Percentiles rank a stretch among this genome's conserved stretches.
Evolutionary conservation across 2,888 invertebrate genomes (phyloP).

Genomic region (Cantharis lateralis): DNA sequence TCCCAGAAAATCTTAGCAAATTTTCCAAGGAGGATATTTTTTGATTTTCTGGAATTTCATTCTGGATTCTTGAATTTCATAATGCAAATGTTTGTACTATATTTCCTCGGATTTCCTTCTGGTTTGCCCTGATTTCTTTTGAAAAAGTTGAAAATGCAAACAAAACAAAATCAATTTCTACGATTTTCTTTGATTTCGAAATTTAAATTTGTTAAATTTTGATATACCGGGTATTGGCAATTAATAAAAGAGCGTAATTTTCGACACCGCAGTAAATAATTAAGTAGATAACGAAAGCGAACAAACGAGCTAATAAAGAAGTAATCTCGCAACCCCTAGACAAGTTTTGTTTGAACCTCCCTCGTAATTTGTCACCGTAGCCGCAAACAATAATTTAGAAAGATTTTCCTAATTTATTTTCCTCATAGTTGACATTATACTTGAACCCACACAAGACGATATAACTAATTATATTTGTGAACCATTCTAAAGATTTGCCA

Average conservation of each 20-base stretch:
- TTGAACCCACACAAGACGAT: slow-evolving; percentile 35
- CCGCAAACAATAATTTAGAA: slow-evolving; percentile 20
- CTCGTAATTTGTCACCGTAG: neutral
- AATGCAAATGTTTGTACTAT: too few species aligned
- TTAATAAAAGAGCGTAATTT: neutral
- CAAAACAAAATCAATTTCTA: too few species aligned
- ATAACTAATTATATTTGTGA: slow-evolving; percentile 34
- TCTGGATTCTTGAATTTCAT: too few species aligned
- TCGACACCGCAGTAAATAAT: neutral
- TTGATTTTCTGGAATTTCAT: too few species aligned
- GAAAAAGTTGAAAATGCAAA: too few species aligned
- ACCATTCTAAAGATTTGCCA: slow-evolving; percentile 28
- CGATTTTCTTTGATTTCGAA: too few species aligned
- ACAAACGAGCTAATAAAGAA: neutral
- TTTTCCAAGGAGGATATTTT: too few species aligned
- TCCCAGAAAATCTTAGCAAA: too few species aligned
- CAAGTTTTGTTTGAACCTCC: neutral
- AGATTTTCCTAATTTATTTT: slow-evolving; percentile 8
- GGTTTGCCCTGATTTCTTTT: too few species aligned
- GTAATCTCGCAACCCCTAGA: neutral
- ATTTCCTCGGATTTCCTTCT: too few species aligned
- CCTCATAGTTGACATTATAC: slow-evolving; percentile 31
- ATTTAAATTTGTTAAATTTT: too few species aligned
- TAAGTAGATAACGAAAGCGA: neutral
- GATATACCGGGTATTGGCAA: neutral